A percentile compares a stretch with the other conserved stretches of the same genome.
Evolutionary conservation across 1,140 invertebrate genomes (phyloP).

Genomic region (Ctenoplectra terminalis): DNA sequence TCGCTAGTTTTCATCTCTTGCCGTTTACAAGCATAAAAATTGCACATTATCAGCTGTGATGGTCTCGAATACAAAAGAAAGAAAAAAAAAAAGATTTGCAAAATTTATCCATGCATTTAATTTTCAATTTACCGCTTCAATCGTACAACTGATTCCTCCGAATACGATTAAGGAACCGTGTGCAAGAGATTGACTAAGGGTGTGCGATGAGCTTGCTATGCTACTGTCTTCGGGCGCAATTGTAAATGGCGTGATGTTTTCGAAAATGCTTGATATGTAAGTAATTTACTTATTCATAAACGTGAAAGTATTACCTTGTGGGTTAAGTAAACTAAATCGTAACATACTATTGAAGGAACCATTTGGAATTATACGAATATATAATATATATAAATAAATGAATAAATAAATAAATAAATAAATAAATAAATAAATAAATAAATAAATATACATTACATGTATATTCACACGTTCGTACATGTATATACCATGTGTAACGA

Average conservation of each 20-base stretch:
- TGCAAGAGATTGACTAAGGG: neutral
- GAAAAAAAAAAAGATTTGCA: neutral
- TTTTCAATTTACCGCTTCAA: neutral
- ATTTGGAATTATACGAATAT: neutral
- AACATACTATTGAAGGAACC: neutral
- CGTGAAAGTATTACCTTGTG: neutral
- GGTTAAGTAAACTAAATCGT: neutral
- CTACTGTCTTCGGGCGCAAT: neutral
- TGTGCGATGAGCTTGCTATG: slow-evolving; percentile 2
- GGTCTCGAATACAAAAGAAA: too few species aligned
- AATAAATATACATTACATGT: neutral
- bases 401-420: neutral
- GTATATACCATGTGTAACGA: slow-evolving; percentile 36
- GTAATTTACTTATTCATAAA: neutral
- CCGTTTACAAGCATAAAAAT: too few species aligned
- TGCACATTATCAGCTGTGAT: too few species aligned
- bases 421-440: neutral
- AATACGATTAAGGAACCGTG: neutral
- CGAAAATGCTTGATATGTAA: neutral
- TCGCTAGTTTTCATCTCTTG: neutral
- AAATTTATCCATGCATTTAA: neutral
- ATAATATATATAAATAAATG: too few species aligned
- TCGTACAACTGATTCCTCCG: neutral
- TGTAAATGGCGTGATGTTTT: neutral
- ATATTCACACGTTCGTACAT: slow-evolving; percentile 6